Conservation (phyloP, 1,140 invertebrate genomes). For the Meteorus sp. region DNA sequence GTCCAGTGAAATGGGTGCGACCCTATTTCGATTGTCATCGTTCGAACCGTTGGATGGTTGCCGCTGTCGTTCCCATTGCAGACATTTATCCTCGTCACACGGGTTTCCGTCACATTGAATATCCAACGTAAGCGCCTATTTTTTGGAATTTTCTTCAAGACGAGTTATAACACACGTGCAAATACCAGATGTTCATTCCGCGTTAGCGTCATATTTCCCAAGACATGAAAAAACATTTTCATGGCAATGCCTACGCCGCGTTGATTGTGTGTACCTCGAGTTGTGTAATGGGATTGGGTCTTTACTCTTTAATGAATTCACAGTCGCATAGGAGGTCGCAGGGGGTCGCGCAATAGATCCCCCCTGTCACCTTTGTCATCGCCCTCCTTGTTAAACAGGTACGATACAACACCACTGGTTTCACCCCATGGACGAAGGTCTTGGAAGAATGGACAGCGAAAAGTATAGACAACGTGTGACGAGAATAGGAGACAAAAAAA, state of each 20-base stretch:
- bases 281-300: slow-evolving; percentile 4
- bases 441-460: not conserved
- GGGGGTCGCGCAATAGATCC: slow-evolving; percentile 7
- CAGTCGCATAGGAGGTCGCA: slow-evolving; percentile 11
- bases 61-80: slow-evolving; percentile 89
- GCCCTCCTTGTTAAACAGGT: slow-evolving; percentile 18
- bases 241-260: slow-evolving; percentile 1
- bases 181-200: slow-evolving; percentile 17
- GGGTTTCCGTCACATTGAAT: slow-evolving; percentile 91
- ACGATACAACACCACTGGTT: too few species aligned
- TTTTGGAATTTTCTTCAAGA: slow-evolving; percentile 31
- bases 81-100: slow-evolving; percentile 96
- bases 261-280: slow-evolving; percentile 1
- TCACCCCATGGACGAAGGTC: too few species aligned
- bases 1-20: slow-evolving; percentile 89
- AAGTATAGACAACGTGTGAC: not conserved
- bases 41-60: slow-evolving; percentile 94
- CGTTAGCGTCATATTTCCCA: not conserved
- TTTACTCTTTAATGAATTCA: slow-evolving; percentile 19
- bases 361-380: not conserved
- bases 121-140: slow-evolving; percentile 77
- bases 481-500: not conserved
- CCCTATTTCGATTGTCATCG: slow-evolving; percentile 97
- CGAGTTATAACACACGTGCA: not conserved
- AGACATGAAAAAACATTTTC: slow-evolving; percentile 13